Conservation (phyloP, 2,888 invertebrate genomes). For the Cacoxenus indagator region DNA sequence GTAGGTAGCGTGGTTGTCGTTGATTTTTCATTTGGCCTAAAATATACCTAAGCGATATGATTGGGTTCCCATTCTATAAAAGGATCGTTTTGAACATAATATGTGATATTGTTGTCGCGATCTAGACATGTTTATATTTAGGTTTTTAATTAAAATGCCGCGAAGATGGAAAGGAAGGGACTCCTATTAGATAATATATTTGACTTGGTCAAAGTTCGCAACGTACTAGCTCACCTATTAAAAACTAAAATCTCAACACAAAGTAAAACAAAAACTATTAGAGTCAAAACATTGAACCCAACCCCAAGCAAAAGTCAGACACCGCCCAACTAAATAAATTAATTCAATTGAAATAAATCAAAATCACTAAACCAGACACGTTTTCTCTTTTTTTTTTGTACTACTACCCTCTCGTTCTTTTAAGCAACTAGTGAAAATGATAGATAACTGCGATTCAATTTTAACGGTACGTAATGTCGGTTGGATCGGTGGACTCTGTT, state of each 20-base stretch:
- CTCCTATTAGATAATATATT: too few relatives aligned
- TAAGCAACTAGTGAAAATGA: background rate
- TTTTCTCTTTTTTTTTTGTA: background rate
- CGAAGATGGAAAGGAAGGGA: too few relatives aligned
- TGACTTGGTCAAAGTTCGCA: background rate
- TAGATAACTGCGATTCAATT: slow-evolving; percentile 18
- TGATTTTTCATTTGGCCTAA: too few relatives aligned
- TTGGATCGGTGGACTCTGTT: background rate
- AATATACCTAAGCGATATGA: too few relatives aligned
- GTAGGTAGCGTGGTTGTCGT: too few relatives aligned
- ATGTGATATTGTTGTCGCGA: too few relatives aligned
- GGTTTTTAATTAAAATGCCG: too few relatives aligned
- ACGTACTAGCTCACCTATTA: background rate
- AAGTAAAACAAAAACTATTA: background rate
- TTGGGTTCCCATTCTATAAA: too few relatives aligned
- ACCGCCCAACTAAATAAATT: slow-evolving; percentile 9
- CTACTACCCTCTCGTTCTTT: background rate
- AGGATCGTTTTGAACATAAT: too few relatives aligned
- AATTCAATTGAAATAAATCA: slow-evolving; percentile 21
- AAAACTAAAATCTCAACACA: background rate
- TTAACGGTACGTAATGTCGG: slow-evolving; percentile 24
- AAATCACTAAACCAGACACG: slow-evolving; percentile 6
- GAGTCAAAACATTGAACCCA: background rate
- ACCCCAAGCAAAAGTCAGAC: background rate
- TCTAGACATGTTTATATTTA: too few relatives aligned